Conservation (phyloP, 2,888 invertebrate genomes). For the Cosmia trapezina region DNA sequence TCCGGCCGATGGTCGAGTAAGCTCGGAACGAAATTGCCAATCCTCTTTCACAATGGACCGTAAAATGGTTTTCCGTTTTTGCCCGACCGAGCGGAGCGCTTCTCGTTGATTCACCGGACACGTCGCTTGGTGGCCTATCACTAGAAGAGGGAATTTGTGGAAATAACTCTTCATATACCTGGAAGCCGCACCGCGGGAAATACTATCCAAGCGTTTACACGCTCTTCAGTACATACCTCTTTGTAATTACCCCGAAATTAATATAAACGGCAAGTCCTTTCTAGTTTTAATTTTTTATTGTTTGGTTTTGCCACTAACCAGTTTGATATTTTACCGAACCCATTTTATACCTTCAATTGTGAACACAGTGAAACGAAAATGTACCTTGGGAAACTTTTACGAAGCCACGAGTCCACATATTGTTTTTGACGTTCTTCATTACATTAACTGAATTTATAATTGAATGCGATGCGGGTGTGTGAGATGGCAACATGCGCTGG, state of each 20-base stretch:
- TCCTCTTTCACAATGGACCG: constrained; percentile 90
- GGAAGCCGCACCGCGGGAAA: constrained; percentile 44
- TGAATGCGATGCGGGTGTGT: not conserved
- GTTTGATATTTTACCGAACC: constrained; percentile 14
- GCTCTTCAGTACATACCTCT: constrained; percentile 30
- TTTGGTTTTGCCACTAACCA: not conserved
- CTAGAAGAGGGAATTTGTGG: constrained; percentile 84
- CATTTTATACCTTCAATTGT: constrained; percentile 23
- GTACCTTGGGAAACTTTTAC: constrained; percentile 28
- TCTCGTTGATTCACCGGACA: constrained; percentile 89
- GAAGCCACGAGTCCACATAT: not conserved
- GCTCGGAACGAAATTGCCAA: constrained; percentile 89
- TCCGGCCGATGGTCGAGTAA: constrained; percentile 88
- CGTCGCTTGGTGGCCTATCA: constrained; percentile 87
- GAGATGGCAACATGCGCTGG: not conserved
- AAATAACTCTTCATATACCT: constrained; percentile 84
- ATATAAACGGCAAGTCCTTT: constrained; percentile 27
- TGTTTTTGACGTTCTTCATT: constrained; percentile 36
- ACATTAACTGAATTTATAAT: constrained; percentile 2
- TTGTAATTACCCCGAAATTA: constrained; percentile 46
- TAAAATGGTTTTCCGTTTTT: constrained; percentile 91
- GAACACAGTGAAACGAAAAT: constrained; percentile 10
- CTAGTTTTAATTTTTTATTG: constrained; percentile 23
- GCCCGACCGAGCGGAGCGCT: constrained; percentile 87
- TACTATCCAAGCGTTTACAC: constrained; percentile 43